These are phyloP conservation scores for Channa maculata DNA, from an alignment of 2,113 vertebrate species.

Conservation along the genomic window DNA sequence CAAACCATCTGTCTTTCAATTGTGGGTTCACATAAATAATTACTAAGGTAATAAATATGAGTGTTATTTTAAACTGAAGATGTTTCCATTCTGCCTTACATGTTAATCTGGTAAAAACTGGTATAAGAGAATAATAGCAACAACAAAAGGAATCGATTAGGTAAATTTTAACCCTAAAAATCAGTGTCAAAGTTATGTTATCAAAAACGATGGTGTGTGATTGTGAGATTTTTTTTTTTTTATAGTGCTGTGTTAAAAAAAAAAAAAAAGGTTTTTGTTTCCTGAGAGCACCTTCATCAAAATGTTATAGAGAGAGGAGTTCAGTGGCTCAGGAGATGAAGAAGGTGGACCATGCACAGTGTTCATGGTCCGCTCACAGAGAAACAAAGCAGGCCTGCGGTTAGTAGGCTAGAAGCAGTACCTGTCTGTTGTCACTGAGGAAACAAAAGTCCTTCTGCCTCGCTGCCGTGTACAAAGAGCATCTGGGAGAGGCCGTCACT, in stretches of 20 bases:
- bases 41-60: slow-evolving; percentile 1
- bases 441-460: slow-evolving; percentile 63
- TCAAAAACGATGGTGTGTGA: background rate
- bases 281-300: slow-evolving; percentile 54
- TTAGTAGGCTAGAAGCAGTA: slow-evolving; percentile 54
- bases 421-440: slow-evolving; percentile 58
- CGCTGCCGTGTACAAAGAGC: slow-evolving; percentile 27
- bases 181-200: background rate
- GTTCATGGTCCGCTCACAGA: slow-evolving; percentile 62
- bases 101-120: background rate
- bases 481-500: slow-evolving; percentile 40
- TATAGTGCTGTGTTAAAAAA: slow-evolving; percentile 24
- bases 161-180: too few relatives aligned
- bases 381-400: slow-evolving; percentile 67
- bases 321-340: slow-evolving; percentile 55
- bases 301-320: slow-evolving; percentile 53
- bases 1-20: slow-evolving; percentile 25
- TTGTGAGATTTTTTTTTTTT: background rate
- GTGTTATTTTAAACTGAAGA: background rate
- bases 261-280: slow-evolving; percentile 17
- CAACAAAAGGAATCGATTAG: background rate
- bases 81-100: background rate
- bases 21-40: slow-evolving; percentile 26
- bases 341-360: slow-evolving; percentile 38
- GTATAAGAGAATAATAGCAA: background rate